Percentiles rank a stretch among this genome's conserved stretches.
Evolutionary conservation across 2,888 invertebrate species (phyloP).

Genomic region (Nezara viridula): DNA sequence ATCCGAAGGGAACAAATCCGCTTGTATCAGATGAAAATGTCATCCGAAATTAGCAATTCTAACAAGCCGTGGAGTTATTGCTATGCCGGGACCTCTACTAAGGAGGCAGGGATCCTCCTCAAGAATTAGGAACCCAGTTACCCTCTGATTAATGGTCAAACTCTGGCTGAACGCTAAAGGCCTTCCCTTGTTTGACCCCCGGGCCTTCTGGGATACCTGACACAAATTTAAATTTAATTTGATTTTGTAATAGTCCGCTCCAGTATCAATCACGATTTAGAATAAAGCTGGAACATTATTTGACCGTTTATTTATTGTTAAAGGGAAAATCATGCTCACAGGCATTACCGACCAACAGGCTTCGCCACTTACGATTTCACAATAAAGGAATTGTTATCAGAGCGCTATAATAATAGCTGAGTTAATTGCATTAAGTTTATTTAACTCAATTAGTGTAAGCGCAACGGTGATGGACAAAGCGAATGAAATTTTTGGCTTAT

Average conservation of each 20-base stretch:
- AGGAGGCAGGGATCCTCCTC: too few relatives aligned
- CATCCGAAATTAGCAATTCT: background rate
- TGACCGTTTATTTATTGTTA: background rate
- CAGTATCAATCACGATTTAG: background rate
- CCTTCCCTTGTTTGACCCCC: background rate
- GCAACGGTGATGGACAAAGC: too few relatives aligned
- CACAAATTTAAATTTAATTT: background rate
- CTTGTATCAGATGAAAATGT: background rate
- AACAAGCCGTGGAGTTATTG: background rate
- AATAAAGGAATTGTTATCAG: background rate
- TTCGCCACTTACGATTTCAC: background rate
- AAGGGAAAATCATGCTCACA: background rate
- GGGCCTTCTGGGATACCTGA: background rate
- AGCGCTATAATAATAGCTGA: too few relatives aligned
- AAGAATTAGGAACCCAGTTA: background rate
- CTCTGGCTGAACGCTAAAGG: background rate
- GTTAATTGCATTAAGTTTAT: too few relatives aligned
- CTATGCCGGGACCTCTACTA: background rate
- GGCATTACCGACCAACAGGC: background rate
- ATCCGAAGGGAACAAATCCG: background rate
- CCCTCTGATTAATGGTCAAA: background rate
- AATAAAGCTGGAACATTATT: background rate
- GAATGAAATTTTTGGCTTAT: too few relatives aligned
- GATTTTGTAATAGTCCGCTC: background rate
- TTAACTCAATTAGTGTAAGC: too few relatives aligned